phyloP scores from a whole-genome alignment of 1,140 invertebrate genomes.

The Gryllus bimaculatus region DNA sequence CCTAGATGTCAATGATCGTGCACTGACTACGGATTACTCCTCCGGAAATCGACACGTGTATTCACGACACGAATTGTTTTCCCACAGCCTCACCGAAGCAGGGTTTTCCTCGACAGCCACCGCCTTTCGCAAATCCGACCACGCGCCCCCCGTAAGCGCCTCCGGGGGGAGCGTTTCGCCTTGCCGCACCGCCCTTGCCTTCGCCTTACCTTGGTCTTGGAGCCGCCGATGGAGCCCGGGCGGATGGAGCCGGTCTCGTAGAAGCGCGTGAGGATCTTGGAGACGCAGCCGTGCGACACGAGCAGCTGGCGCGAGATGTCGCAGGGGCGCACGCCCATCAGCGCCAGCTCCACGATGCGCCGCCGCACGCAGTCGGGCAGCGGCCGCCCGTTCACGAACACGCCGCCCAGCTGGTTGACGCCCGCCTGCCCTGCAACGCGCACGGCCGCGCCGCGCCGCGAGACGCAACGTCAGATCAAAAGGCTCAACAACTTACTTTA shows the following conservation, averaged over 20 bases:
- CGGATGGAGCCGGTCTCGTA: constrained; percentile 89
- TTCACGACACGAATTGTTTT: no score
- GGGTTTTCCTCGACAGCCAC: no score
- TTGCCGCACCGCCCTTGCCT: not conserved
- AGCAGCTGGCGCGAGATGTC: constrained; percentile 90
- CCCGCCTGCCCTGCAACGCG: constrained; percentile 72
- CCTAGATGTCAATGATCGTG: no score
- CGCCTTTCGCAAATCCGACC: no score
- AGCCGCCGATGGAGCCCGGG: constrained; percentile 81
- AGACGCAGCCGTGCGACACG: constrained; percentile 94
- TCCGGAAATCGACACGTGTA: no score
- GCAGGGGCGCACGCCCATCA: constrained; percentile 85
- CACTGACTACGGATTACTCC: no score
- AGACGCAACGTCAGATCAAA: no score
- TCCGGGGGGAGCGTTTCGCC: not conserved
- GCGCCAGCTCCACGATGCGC: constrained; percentile 84
- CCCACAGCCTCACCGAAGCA: no score
- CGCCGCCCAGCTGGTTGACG: constrained; percentile 91
- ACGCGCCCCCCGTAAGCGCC: no score
- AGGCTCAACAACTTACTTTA: no score
- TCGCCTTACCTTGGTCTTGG: constrained; percentile 73
- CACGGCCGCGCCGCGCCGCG: not conserved
- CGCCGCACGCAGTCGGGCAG: constrained; percentile 88
- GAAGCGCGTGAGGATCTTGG: constrained; percentile 93
- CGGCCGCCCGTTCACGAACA: constrained; percentile 92